Evolutionary conservation across 2,113 vertebrate genomes (phyloP), one percentile per base, ranked within the genome.

Genomic region (Oncorhynchus kisutch): DNA sequence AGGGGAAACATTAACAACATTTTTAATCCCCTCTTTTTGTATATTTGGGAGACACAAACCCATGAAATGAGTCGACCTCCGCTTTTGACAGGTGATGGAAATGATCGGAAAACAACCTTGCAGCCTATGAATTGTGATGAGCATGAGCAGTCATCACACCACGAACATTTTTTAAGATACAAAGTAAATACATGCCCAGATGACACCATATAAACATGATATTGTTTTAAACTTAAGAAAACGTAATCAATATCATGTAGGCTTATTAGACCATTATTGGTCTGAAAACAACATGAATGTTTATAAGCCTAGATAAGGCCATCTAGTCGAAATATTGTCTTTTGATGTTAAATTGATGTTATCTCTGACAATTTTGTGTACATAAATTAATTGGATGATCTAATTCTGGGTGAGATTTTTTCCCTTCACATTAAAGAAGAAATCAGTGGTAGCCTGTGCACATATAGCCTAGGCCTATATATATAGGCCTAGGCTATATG

Each of bases 1-100:
- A 91, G 70, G 78, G 71, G 84, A 86, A 91, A 89, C 87, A 89
- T 88, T 88, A 90, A 90, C 89, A 85, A 81, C 69, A 69, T 85
- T 89, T 88, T 77, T 88, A 89, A 54, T 54, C 86, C 82, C 80
- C 77, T 81, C 71, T 87, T 84, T 86, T 79, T 86, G 70, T 76
- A 60, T 80, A 78, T 85, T 75, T 86, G 64, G 67, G 57, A 78
- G 16, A 86, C 25, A 81, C 75, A 79, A 76, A 25, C 18, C 49
- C 79, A 57, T 81, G 76, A 82, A 75, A 78, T 83, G 67, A 80
- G 67, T 71, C 80, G 64, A 73, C 45, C 76, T 83, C 60, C 54
- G 66, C 39, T 64, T 48, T 83, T 79, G 71, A 81, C 73, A 31
- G 71, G 70, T 81, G 72, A 67, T 75, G 70, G 75, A 49, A 48